A percentile compares a stretch with the other conserved stretches of the same genome.
Conservation (phyloP, 2,113 vertebrate genomes). For the Epinephelus cyanopodus region DNA sequence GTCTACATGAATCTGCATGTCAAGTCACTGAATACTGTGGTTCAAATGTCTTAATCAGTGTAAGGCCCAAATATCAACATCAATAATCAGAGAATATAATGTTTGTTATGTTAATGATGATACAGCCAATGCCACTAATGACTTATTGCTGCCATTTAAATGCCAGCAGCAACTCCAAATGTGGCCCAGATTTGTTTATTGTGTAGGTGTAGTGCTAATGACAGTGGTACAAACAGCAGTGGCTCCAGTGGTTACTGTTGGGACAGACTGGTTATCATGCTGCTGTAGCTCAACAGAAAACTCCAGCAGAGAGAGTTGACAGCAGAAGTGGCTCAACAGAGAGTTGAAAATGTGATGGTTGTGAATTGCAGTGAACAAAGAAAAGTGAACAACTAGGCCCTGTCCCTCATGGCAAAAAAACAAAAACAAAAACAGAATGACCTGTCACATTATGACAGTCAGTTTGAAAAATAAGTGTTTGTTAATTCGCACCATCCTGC, state of each 20-base stretch:
- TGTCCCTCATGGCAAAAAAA: neutral
- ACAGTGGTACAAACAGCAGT: neutral
- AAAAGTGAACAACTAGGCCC: constrained; percentile 34
- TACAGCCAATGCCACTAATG: neutral
- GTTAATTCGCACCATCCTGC: neutral
- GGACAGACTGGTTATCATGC: neutral
- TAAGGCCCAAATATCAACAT: neutral
- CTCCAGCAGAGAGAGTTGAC: neutral
- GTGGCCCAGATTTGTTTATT: neutral
- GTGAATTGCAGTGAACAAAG: constrained; percentile 12
- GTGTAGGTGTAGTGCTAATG: neutral
- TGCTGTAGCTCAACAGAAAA: neutral
- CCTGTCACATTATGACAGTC: constrained; percentile 31
- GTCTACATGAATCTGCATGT: neutral
- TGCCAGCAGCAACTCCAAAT: neutral
- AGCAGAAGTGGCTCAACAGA: neutral
- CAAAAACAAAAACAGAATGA: neutral
- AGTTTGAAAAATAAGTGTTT: constrained; percentile 7
- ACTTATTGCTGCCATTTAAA: neutral
- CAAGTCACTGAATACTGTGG: neutral
- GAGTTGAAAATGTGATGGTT: constrained; percentile 18
- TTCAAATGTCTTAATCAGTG: neutral
- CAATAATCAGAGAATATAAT: neutral
- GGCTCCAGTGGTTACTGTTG: neutral
- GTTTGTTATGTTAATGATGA: neutral